Conservation (phyloP, 2,888 invertebrate species). For the Pollenia angustigena region DNA sequence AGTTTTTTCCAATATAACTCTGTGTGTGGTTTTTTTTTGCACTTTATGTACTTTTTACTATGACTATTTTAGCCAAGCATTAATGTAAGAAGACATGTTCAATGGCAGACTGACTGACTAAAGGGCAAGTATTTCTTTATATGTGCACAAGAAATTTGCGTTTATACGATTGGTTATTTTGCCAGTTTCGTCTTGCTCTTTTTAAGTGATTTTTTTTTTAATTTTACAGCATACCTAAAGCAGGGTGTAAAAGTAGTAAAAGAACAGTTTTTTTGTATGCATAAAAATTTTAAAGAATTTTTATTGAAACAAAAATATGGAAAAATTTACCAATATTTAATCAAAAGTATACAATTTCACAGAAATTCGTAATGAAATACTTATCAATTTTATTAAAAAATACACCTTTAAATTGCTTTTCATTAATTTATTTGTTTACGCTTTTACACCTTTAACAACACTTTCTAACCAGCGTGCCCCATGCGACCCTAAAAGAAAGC, state of each 20-base stretch:
- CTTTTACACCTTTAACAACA: background rate
- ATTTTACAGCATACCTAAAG: background rate
- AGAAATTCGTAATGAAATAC: too few relatives aligned
- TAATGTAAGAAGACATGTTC: conserved; percentile 37
- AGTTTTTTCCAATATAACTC: conserved; percentile 20
- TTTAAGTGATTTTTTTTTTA: conserved; percentile 17
- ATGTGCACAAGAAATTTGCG: conserved; percentile 42
- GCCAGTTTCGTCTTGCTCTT: background rate
- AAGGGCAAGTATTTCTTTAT: conserved; percentile 27
- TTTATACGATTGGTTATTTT: background rate
- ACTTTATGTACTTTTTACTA: background rate
- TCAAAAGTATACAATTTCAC: too few relatives aligned
- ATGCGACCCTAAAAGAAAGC: background rate
- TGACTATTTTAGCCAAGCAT: background rate
- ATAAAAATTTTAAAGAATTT: too few relatives aligned
- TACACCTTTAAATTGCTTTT: background rate
- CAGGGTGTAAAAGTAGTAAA: background rate
- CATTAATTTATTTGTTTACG: background rate
- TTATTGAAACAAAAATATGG: too few relatives aligned
- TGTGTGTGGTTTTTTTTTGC: conserved; percentile 2
- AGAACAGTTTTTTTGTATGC: background rate
- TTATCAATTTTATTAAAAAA: too few relatives aligned
- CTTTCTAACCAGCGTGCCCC: background rate
- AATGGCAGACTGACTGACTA: conserved; percentile 43
- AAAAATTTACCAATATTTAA: too few relatives aligned